Conservation (phyloP, 2,113 vertebrate species). For the Aegotheles bennettii region DNA sequence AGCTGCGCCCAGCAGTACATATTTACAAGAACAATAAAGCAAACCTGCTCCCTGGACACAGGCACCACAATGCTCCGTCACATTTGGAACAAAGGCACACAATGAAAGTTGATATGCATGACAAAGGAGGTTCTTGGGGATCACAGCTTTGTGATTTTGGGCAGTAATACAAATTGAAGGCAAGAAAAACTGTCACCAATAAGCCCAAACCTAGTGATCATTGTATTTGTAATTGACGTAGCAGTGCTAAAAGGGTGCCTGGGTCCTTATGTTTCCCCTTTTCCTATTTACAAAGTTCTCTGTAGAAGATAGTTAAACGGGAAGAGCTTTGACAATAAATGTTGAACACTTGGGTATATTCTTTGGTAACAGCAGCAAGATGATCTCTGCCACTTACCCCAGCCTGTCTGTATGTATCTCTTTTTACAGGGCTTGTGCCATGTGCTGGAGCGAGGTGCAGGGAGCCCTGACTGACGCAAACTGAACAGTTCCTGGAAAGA, state of each 20-base stretch:
- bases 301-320: not conserved
- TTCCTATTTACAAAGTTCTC: not conserved
- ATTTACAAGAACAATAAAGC: conserved; percentile 84
- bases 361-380: not conserved
- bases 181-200: conserved; percentile 27
- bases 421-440: not conserved
- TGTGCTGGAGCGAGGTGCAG: not conserved
- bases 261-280: not conserved
- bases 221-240: not conserved
- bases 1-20: conserved; percentile 73
- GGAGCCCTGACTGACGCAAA: conserved; percentile 1
- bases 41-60: conserved; percentile 76
- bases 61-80: conserved; percentile 75
- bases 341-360: not conserved
- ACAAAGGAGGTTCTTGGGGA: conserved; percentile 69
- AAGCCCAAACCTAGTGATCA: conserved; percentile 3
- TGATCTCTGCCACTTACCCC: not conserved
- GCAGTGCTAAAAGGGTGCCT: not conserved
- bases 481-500: conserved; percentile 34
- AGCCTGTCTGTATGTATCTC: not conserved
- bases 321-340: not conserved
- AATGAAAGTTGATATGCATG: conserved; percentile 81
- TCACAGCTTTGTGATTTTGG: conserved; percentile 52
- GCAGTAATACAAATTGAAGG: conserved; percentile 32
- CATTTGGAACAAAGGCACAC: conserved; percentile 72